These are phyloP conservation scores for Dendrolimus houi DNA, from an alignment of 2,888 invertebrate species.

Conservation along the genomic window DNA sequence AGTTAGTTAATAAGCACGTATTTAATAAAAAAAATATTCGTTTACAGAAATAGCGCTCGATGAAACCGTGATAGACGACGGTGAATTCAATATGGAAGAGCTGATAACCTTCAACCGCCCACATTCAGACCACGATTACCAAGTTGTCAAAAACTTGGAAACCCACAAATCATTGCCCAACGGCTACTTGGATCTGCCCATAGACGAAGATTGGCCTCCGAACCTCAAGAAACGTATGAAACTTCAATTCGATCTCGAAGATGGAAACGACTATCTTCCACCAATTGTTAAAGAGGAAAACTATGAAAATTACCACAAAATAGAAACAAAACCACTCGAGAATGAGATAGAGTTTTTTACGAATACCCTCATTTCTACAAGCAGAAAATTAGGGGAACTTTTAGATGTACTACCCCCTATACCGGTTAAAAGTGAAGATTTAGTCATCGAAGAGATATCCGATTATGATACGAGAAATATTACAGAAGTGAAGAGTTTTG, in stretches of 20 bases:
- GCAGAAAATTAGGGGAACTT: slow-evolving; percentile 56
- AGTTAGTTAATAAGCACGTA: too few relatives aligned
- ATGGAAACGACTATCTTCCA: slow-evolving; percentile 54
- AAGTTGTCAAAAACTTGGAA: slow-evolving; percentile 49
- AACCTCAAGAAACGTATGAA: slow-evolving; percentile 67
- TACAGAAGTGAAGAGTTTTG: slow-evolving; percentile 58
- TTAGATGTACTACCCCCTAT: slow-evolving; percentile 51
- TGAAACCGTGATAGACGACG: slow-evolving; percentile 73
- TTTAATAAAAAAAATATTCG: slow-evolving; percentile 3
- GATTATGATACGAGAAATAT: slow-evolving; percentile 54
- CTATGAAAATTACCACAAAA: slow-evolving; percentile 48
- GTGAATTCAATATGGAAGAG: slow-evolving; percentile 78
- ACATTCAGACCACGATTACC: slow-evolving; percentile 69
- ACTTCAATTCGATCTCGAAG: slow-evolving; percentile 55
- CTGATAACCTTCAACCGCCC: slow-evolving; percentile 73
- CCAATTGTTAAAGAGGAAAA: slow-evolving; percentile 61
- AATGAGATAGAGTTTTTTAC: slow-evolving; percentile 37
- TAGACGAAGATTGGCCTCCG: slow-evolving; percentile 78
- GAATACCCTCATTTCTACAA: slow-evolving; percentile 49
- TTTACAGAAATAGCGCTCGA: slow-evolving; percentile 56
- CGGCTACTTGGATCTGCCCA: slow-evolving; percentile 74
- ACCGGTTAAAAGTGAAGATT: slow-evolving; percentile 58
- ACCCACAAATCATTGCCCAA: slow-evolving; percentile 35
- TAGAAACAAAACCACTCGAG: slow-evolving; percentile 30
- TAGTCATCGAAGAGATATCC: slow-evolving; percentile 56